These are phyloP conservation scores for Poicephalus meyeri DNA, from an alignment of 2,113 vertebrate species.

Conservation along the genomic window DNA sequence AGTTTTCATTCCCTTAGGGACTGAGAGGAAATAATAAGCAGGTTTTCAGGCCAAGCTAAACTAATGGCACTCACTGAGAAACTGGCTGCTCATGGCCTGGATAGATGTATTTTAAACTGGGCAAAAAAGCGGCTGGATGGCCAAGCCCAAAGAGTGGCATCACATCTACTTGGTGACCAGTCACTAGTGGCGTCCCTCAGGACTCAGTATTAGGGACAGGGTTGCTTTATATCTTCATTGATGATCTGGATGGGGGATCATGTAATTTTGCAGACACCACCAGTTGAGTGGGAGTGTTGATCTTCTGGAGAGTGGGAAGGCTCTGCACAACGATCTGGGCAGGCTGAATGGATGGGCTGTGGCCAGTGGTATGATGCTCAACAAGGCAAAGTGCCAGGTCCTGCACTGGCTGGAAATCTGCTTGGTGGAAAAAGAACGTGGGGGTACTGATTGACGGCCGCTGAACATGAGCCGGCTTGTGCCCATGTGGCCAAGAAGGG, in stretches of 20 bases:
- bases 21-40: neutral
- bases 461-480: neutral
- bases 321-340: neutral
- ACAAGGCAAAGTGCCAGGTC: neutral
- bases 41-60: neutral
- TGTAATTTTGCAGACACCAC: neutral
- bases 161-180: neutral
- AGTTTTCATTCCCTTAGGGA: neutral
- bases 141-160: neutral
- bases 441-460: neutral
- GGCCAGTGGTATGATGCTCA: neutral
- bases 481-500: neutral
- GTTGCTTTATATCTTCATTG: neutral
- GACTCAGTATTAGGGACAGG: neutral
- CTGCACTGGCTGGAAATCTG: neutral
- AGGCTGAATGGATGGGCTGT: neutral
- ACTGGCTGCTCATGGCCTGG: neutral
- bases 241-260: neutral
- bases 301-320: neutral
- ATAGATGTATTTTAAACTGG: neutral
- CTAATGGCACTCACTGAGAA: neutral
- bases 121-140: neutral
- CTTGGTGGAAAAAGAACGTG: neutral
- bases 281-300: neutral
- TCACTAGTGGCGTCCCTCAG: neutral